phyloP scores from a whole-genome alignment of 2,797 vertebrate genomes.

The Falco biarmicus region DNA sequence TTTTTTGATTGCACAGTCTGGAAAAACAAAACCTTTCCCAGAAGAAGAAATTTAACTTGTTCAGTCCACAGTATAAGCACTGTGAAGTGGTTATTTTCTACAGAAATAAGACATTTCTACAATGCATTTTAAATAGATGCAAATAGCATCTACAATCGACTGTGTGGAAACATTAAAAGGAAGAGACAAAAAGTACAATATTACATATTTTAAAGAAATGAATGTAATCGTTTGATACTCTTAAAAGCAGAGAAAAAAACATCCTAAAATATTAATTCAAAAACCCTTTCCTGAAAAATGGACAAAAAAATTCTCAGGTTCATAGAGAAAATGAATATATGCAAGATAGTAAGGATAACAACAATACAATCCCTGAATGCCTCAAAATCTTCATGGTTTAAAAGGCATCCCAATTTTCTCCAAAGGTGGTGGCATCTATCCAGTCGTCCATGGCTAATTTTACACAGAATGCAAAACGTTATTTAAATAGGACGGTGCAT shows the following conservation, averaged over 20 bases:
- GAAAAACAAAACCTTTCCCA: slow-evolving; percentile 1
- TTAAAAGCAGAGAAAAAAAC: slow-evolving; percentile 10
- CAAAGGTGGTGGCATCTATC: slow-evolving; percentile 77
- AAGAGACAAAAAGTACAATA: slow-evolving; percentile 51
- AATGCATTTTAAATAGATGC: slow-evolving; percentile 63
- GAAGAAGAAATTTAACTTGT: slow-evolving; percentile 9
- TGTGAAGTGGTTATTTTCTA: neutral
- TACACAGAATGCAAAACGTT: slow-evolving; percentile 79
- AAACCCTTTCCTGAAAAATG: slow-evolving; percentile 31
- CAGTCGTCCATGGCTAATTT: slow-evolving; percentile 82
- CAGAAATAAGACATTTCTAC: slow-evolving; percentile 49
- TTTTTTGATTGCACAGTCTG: neutral
- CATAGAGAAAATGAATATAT: slow-evolving; percentile 73
- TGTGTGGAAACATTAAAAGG: neutral
- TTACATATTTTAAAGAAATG: slow-evolving; percentile 36
- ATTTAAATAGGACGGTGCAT: slow-evolving; percentile 73
- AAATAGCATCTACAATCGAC: slow-evolving; percentile 46
- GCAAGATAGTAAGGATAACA: slow-evolving; percentile 73
- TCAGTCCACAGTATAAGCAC: neutral
- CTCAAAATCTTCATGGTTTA: slow-evolving; percentile 79
- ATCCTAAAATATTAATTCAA: slow-evolving; percentile 44
- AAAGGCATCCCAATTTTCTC: slow-evolving; percentile 81
- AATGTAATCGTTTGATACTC: slow-evolving; percentile 34
- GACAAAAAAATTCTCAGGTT: slow-evolving; percentile 47
- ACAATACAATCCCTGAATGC: slow-evolving; percentile 73